These are phyloP conservation scores for Empidonax alnorum DNA, from an alignment of 2,113 vertebrate genomes.

Conservation along the genomic window DNA sequence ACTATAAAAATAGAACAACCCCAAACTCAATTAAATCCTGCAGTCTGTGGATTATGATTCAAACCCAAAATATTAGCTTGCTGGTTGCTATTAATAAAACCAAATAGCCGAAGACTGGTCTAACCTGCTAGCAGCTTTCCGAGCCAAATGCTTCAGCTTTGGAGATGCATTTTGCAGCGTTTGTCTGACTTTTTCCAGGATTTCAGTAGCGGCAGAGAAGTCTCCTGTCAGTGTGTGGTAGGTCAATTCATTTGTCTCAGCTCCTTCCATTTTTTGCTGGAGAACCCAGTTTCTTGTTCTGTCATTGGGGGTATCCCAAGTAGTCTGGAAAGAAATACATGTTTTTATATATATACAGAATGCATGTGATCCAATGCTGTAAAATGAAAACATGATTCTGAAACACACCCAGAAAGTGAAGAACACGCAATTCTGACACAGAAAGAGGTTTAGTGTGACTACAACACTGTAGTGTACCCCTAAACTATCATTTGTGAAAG, in stretches of 20 bases:
- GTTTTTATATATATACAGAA: neutral
- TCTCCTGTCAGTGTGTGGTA: slow-evolving; percentile 30
- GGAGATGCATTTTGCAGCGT: slow-evolving; percentile 82
- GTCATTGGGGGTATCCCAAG: slow-evolving; percentile 70
- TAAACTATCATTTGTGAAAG: neutral
- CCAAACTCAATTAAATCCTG: neutral
- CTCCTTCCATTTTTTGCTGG: slow-evolving; percentile 81
- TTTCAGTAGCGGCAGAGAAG: slow-evolving; percentile 63
- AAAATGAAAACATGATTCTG: neutral
- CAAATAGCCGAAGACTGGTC: neutral
- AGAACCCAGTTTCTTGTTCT: slow-evolving; percentile 87
- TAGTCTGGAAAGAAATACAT: slow-evolving; percentile 23
- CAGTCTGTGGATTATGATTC: neutral
- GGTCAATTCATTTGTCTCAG: slow-evolving; percentile 54
- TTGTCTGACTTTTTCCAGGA: slow-evolving; percentile 76
- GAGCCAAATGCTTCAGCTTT: slow-evolving; percentile 79
- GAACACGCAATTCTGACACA: neutral
- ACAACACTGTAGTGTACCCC: neutral
- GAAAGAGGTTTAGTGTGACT: neutral
- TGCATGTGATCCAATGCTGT: neutral
- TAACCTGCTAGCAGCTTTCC: slow-evolving; percentile 81
- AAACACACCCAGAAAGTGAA: neutral
- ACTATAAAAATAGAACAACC: neutral
- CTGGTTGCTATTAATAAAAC: neutral
- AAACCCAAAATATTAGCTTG: neutral